phyloP scores from a whole-genome alignment of 2,797 vertebrate genomes.

The Sebastes matsubarae region DNA sequence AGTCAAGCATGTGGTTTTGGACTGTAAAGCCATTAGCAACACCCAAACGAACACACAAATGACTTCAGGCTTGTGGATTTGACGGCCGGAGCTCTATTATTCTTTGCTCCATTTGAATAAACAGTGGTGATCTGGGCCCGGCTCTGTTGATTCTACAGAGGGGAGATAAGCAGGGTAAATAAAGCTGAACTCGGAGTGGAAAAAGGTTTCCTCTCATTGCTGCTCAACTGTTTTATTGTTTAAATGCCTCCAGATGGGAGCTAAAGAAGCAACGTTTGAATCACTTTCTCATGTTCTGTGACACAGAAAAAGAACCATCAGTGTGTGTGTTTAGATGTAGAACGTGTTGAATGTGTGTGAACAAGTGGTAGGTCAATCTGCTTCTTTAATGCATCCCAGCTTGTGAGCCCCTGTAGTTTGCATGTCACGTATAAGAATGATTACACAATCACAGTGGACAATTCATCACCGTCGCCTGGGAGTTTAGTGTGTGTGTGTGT shows the following conservation, averaged over 20 bases:
- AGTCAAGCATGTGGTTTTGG: conserved; percentile 59
- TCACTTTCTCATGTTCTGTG: conserved; percentile 28
- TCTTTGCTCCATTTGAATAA: conserved; percentile 64
- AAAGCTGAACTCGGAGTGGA: conserved; percentile 51
- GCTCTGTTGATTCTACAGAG: conserved; percentile 52
- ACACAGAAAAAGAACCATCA: conserved; percentile 2
- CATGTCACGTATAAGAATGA: conserved; percentile 11
- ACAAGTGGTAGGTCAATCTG: conserved; percentile 4
- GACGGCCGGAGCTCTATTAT: conserved; percentile 54
- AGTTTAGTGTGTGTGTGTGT: neutral
- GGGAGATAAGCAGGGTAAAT: conserved; percentile 72
- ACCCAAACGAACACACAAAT: conserved; percentile 38
- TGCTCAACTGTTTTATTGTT: conserved; percentile 56
- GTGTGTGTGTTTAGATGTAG: neutral
- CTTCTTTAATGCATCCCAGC: neutral
- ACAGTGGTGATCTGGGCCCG: conserved; percentile 43
- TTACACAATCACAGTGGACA: conserved; percentile 31
- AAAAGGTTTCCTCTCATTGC: conserved; percentile 47
- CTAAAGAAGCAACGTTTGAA: conserved; percentile 1
- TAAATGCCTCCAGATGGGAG: conserved; percentile 68
- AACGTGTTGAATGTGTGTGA: conserved; percentile 1
- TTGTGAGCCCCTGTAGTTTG: conserved; percentile 13
- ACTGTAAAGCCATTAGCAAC: conserved; percentile 48
- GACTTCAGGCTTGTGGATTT: conserved; percentile 52
- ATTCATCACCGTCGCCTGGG: conserved; percentile 20